These are phyloP conservation scores for Tapirus terrestris DNA, from an alignment of 2,113 vertebrate genomes.

Conservation along the genomic window DNA sequence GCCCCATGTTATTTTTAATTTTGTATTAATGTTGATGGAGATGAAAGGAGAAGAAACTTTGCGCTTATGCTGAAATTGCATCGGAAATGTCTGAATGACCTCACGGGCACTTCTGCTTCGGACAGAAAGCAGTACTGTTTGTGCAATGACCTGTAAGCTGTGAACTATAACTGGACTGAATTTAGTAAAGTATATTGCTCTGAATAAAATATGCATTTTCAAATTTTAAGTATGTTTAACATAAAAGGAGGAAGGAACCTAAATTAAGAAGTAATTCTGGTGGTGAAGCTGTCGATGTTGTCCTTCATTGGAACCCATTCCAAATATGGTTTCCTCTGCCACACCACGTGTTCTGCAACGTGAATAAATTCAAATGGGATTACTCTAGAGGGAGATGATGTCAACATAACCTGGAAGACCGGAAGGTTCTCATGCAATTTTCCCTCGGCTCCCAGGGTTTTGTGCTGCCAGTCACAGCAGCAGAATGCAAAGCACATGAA, in stretches of 20 bases:
- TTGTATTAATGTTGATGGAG: background rate
- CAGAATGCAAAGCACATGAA: background rate
- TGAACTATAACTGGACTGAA: background rate
- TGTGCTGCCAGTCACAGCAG: background rate
- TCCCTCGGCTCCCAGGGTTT: background rate
- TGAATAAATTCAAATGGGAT: background rate
- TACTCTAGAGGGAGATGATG: background rate
- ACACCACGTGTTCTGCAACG: accelerated
- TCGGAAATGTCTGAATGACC: background rate
- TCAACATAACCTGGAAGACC: background rate
- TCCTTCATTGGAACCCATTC: background rate
- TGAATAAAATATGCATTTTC: background rate
- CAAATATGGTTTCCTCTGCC: background rate
- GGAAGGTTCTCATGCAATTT: background rate
- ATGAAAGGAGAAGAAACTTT: background rate
- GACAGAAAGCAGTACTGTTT: background rate
- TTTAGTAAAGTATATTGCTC: background rate
- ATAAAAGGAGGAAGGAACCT: background rate
- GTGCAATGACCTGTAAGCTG: background rate
- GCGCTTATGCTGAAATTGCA: background rate
- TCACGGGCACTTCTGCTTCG: background rate
- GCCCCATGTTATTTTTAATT: background rate
- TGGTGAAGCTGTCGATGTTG: background rate
- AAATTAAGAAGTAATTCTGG: background rate
- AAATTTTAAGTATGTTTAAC: background rate